phyloP scores from a whole-genome alignment of 1,140 invertebrate genomes.

The Drosophila triauraria region DNA sequence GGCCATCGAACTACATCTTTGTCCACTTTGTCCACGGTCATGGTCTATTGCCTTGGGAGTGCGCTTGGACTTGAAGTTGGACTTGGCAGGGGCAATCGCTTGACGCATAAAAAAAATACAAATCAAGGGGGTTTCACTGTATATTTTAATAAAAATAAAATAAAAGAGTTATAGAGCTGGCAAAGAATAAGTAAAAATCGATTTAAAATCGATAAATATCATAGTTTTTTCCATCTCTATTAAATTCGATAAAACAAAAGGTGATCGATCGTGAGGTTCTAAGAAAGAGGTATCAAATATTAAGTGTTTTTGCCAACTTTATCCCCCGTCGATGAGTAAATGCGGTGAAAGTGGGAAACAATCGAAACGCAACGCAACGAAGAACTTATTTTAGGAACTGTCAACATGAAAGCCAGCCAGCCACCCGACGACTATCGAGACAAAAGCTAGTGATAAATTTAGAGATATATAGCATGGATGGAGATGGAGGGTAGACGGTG shows the following conservation, averaged over 20 bases:
- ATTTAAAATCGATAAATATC: no score
- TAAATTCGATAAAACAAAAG: no score
- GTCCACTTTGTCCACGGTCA: constrained; percentile 68
- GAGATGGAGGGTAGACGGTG: constrained; percentile 21
- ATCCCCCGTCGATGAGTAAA: not conserved
- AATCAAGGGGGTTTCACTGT: not conserved
- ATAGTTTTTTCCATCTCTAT: no score
- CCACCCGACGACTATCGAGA: constrained; percentile 40
- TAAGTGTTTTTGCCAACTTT: not conserved
- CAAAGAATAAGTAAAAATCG: no score
- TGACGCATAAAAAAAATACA: not conserved
- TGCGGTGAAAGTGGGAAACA: constrained; percentile 4
- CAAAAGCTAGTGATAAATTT: constrained; percentile 58
- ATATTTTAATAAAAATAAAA: no score
- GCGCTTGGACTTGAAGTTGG: constrained; percentile 49
- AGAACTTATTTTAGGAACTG: constrained; percentile 52
- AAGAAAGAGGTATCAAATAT: no score
- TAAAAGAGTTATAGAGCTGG: no score
- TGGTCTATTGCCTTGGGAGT: constrained; percentile 72
- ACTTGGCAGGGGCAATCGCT: constrained; percentile 14
- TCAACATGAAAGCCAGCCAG: constrained; percentile 41
- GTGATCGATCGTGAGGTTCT: no score
- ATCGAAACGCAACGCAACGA: constrained; percentile 3
- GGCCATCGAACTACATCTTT: constrained; percentile 66
- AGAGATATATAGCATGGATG: constrained; percentile 22